These are phyloP conservation scores for Odontomyia ornata DNA, from an alignment of 2,888 invertebrate species.

Conservation along the genomic window DNA sequence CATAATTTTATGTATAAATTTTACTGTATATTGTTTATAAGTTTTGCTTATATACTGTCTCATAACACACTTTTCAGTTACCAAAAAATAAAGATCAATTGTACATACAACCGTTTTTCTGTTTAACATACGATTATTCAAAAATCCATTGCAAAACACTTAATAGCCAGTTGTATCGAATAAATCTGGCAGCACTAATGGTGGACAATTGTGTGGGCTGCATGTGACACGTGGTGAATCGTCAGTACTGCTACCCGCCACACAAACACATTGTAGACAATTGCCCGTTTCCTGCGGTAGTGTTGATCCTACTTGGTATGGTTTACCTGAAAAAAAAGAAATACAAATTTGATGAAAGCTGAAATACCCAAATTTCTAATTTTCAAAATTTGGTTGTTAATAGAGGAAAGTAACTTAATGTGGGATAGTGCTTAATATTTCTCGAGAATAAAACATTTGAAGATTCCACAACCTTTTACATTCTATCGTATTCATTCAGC, in stretches of 20 bases:
- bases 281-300: conserved; percentile 76
- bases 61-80: neutral
- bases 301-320: conserved; percentile 72
- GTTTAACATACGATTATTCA: neutral
- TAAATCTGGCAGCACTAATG: conserved; percentile 62
- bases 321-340: conserved; percentile 68
- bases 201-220: conserved; percentile 64
- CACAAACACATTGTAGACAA: conserved; percentile 76
- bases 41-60: neutral
- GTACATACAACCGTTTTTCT: conserved; percentile 25
- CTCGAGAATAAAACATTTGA: too few species aligned
- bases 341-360: too few species aligned
- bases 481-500: too few species aligned
- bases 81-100: conserved; percentile 3
- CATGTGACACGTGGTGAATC: conserved; percentile 64
- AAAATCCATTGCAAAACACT: conserved; percentile 48
- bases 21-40: neutral
- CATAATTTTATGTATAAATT: neutral
- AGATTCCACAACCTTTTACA: too few species aligned
- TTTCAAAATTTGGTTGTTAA: too few species aligned
- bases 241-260: conserved; percentile 65
- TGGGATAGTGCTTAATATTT: too few species aligned
- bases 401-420: too few species aligned
- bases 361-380: too few species aligned
- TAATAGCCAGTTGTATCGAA: conserved; percentile 65